Percentiles rank a stretch among this genome's conserved stretches.
phyloP scores from a whole-genome alignment of 2,797 vertebrate species.

The Danio aesculapii region DNA sequence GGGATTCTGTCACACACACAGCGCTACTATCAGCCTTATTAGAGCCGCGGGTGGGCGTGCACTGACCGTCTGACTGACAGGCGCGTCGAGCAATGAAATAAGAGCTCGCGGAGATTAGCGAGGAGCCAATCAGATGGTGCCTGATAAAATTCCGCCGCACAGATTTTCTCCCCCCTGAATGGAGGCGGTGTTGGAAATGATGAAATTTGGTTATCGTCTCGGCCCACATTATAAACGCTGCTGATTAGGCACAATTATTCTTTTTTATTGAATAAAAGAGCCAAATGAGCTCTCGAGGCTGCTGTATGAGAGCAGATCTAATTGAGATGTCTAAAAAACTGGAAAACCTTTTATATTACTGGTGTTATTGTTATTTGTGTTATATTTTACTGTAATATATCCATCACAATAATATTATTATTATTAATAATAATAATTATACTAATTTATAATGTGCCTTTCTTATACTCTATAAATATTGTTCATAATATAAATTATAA shows the following conservation, averaged over 20 bases:
- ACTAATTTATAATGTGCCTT: no score
- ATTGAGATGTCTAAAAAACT: no score
- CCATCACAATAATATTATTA: no score
- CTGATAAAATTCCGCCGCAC: conserved; percentile 60
- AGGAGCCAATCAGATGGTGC: conserved; percentile 67
- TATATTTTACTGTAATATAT: no score
- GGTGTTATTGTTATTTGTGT: no score
- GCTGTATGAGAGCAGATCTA: no score
- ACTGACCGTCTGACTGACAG: conserved; percentile 65
- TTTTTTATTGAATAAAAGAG: background rate
- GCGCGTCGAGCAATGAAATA: conserved; percentile 65
- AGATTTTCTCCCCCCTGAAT: conserved; percentile 57
- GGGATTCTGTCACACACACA: conserved; percentile 62
- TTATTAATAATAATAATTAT: no score
- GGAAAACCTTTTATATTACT: no score
- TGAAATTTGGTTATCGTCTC: background rate
- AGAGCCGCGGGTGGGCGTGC: conserved; percentile 75
- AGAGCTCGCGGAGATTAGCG: conserved; percentile 38
- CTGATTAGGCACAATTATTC: background rate
- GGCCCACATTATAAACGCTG: background rate
- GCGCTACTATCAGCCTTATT: conserved; percentile 65
- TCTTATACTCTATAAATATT: no score
- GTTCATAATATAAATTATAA: no score
- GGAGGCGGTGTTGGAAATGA: conserved; percentile 1
- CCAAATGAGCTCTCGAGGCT: background rate